These are phyloP conservation scores for Rhea americana DNA, from an alignment of 2,113 vertebrate genomes.

Conservation along the genomic window DNA sequence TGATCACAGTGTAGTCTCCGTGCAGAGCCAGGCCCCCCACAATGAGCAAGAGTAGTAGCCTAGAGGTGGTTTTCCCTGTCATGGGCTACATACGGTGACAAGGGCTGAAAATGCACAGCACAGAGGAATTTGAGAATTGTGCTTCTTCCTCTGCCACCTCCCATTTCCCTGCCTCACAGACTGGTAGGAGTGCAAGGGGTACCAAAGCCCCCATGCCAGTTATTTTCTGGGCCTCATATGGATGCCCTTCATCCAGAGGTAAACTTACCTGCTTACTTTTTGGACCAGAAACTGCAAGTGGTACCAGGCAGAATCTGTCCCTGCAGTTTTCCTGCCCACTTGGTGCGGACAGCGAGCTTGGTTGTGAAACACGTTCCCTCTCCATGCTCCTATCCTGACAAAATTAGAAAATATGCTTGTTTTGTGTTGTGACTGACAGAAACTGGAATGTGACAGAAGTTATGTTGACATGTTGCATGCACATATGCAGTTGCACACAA, in stretches of 20 bases:
- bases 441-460: neutral
- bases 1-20: neutral
- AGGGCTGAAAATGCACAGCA: conserved; percentile 18
- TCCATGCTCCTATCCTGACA: neutral
- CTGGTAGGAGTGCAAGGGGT: neutral
- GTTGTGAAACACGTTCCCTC: neutral
- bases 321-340: conserved; percentile 31
- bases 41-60: conserved; percentile 52
- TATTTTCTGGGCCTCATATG: neutral
- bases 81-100: neutral
- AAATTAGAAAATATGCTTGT: neutral
- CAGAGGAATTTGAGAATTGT: neutral
- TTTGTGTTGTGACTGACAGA: neutral
- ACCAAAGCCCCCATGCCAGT: neutral
- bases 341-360: neutral
- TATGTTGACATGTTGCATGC: neutral
- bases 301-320: neutral
- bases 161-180: accelerated
- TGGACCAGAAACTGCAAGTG: neutral
- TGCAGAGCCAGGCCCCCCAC: conserved; percentile 19
- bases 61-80: conserved; percentile 44
- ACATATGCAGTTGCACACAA: neutral
- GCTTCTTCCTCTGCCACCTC: conserved; percentile 12
- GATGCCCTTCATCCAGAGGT: neutral
- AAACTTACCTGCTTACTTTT: neutral